These are phyloP conservation scores for Microcebus lehilahytsara DNA, from an alignment of 2,113 vertebrate species.

Conservation along the genomic window DNA sequence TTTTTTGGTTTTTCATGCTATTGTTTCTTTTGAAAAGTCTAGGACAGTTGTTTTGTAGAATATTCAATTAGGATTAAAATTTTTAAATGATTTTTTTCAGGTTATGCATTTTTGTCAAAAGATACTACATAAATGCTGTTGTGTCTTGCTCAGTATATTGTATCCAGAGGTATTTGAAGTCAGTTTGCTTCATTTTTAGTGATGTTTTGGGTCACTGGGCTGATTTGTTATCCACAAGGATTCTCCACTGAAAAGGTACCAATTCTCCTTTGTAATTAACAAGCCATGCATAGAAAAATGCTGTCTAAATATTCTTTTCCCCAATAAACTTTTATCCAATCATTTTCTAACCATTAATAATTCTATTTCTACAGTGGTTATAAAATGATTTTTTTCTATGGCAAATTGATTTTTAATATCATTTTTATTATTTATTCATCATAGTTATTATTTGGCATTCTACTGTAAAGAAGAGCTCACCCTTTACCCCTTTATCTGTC, in stretches of 20 bases:
- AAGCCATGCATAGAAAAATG: not conserved
- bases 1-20: not conserved
- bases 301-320: not conserved
- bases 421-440: not conserved
- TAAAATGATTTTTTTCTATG: not conserved
- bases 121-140: not conserved
- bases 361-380: slow-evolving; percentile 12
- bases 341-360: not conserved
- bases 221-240: not conserved
- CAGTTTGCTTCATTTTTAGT: not conserved
- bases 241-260: not conserved
- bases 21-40: not conserved
- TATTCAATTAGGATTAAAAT: not conserved
- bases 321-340: not conserved
- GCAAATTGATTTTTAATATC: too few species aligned
- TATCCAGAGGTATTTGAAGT: not conserved
- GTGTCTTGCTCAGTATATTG: not conserved
- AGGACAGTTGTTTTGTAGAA: not conserved
- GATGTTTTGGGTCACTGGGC: not conserved
- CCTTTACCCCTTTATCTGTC: not conserved
- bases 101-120: not conserved
- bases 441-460: slow-evolving; percentile 1
- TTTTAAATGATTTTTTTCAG: slow-evolving; percentile 24
- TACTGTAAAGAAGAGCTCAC: not conserved
- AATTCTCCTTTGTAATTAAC: not conserved